phyloP scores from a whole-genome alignment of 2,888 invertebrate species.

The Parnassius smintheus region DNA sequence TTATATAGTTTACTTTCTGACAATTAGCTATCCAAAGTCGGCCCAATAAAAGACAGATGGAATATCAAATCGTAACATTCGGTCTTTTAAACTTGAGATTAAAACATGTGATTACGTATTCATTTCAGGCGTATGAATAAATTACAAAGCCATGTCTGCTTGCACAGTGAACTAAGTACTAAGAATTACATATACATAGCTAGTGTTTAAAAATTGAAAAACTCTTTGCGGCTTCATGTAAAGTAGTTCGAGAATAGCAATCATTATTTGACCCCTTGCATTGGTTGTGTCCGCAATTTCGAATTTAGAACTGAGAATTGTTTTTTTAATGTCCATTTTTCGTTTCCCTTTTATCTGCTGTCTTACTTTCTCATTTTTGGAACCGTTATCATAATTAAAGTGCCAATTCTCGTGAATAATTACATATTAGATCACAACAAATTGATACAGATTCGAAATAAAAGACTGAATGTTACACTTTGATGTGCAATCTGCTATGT shows the following conservation, averaged over 20 bases:
- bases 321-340: constrained; percentile 40
- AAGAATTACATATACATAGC: constrained; percentile 2
- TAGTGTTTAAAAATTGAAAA: constrained; percentile 2
- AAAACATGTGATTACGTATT: constrained; percentile 17
- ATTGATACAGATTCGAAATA: neutral
- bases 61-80: constrained; percentile 17
- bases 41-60: constrained; percentile 13
- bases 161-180: constrained; percentile 23
- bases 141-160: constrained; percentile 23
- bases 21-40: constrained; percentile 10
- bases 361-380: constrained; percentile 37
- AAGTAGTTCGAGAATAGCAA: constrained; percentile 31
- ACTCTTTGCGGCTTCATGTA: constrained; percentile 21
- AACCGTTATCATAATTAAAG: constrained; percentile 32
- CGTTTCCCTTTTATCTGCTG: constrained; percentile 29
- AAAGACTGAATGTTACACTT: too few relatives aligned
- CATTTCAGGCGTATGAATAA: constrained; percentile 30
- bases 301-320: constrained; percentile 41
- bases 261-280: constrained; percentile 28
- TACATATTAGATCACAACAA: neutral
- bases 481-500: too few relatives aligned
- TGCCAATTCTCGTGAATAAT: constrained; percentile 25
- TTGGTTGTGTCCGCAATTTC: constrained; percentile 37
- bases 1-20: constrained; percentile 7
- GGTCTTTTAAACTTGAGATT: constrained; percentile 14